phyloP scores from a whole-genome alignment of 2,113 vertebrate genomes.

The Sinocyclocheilus anshuiensis region DNA sequence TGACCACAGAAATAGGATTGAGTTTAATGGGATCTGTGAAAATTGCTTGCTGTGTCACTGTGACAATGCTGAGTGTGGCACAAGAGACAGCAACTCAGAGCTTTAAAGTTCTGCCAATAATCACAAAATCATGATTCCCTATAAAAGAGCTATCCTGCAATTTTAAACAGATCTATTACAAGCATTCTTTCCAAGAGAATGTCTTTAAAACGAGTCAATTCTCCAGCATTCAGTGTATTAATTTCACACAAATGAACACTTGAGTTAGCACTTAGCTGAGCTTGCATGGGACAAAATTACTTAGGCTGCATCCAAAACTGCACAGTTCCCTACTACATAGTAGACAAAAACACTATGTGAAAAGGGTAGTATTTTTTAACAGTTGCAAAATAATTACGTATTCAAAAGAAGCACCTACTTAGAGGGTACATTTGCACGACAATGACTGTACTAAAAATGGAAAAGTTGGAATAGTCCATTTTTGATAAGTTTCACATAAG shows the following conservation, averaged over 20 bases:
- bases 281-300: background rate
- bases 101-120: constrained; percentile 30
- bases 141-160: constrained; percentile 1
- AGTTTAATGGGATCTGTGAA: constrained; percentile 13
- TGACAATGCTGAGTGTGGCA: constrained; percentile 1
- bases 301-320: background rate
- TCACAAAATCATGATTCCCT: constrained; percentile 16
- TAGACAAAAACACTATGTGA: background rate
- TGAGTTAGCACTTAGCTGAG: background rate
- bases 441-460: too few relatives aligned
- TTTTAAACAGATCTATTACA: constrained; percentile 28
- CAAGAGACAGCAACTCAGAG: background rate
- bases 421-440: too few relatives aligned
- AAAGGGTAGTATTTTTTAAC: background rate
- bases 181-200: background rate
- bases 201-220: background rate
- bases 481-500: too few relatives aligned
- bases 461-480: too few relatives aligned
- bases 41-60: background rate
- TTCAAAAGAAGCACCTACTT: background rate
- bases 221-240: background rate
- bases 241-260: background rate
- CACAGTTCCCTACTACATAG: background rate
- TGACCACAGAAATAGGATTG: constrained; percentile 24
- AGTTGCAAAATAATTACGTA: background rate